A percentile compares a stretch with the other conserved stretches of the same genome.
phyloP scores from a whole-genome alignment of 2,113 vertebrate genomes.

The Oxygymnocypris stewartii region DNA sequence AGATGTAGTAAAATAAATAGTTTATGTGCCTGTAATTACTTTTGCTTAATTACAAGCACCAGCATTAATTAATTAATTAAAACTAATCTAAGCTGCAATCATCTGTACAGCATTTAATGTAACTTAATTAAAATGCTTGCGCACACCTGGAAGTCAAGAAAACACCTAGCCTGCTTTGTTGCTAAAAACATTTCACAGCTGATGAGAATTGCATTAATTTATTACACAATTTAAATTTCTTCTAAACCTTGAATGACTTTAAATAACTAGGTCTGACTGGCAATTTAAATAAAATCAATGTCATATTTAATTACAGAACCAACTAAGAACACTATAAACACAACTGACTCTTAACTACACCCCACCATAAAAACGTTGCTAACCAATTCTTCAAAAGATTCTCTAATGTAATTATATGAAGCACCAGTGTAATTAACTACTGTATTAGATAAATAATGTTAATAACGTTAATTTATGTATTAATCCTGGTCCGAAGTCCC shows the following conservation, averaged over 20 bases:
- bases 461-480: neutral
- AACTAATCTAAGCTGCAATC: neutral
- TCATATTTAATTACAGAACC: neutral
- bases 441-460: neutral
- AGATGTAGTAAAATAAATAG: constrained; percentile 5
- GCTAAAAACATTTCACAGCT: neutral
- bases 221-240: neutral
- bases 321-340: neutral
- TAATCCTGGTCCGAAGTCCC: neutral
- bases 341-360: neutral
- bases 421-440: neutral
- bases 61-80: neutral
- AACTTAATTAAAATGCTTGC: neutral
- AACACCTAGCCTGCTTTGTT: neutral
- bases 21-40: constrained; percentile 12
- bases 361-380: neutral
- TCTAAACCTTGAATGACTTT: neutral
- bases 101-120: neutral
- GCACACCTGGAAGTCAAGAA: constrained; percentile 13
- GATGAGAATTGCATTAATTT: neutral
- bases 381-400: neutral
- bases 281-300: neutral
- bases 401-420: neutral
- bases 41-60: constrained; percentile 1
- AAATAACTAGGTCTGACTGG: neutral